phyloP scores from a whole-genome alignment of 2,888 invertebrate species.

The Callyntrura sp. region DNA sequence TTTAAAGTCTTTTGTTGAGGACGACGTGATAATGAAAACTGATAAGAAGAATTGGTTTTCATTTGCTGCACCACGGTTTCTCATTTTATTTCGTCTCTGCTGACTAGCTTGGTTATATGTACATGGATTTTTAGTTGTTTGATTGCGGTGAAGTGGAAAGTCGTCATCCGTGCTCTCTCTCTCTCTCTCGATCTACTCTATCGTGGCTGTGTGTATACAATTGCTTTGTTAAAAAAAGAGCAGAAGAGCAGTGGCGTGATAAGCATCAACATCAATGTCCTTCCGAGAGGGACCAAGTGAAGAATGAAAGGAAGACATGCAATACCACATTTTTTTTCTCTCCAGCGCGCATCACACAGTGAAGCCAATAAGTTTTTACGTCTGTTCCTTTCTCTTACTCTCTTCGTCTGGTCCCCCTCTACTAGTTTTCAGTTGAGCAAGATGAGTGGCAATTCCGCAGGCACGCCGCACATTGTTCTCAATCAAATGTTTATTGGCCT shows the following conservation, averaged over 20 bases:
- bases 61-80: slow-evolving; percentile 36
- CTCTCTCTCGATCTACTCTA: too few relatives aligned
- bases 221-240: too few relatives aligned
- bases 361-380: slow-evolving; percentile 33
- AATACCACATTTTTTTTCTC: too few relatives aligned
- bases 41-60: slow-evolving; percentile 43
- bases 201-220: too few relatives aligned
- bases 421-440: slow-evolving; percentile 85
- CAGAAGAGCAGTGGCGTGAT: too few relatives aligned
- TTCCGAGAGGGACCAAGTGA: too few relatives aligned
- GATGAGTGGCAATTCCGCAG: slow-evolving; percentile 91
- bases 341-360: neutral
- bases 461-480: slow-evolving; percentile 96
- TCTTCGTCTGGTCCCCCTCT: slow-evolving; percentile 36
- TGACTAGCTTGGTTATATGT: neutral
- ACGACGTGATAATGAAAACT: slow-evolving; percentile 41
- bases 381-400: slow-evolving; percentile 54
- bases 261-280: too few relatives aligned
- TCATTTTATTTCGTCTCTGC: neutral
- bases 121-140: slow-evolving; percentile 29
- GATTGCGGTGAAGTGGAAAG: slow-evolving; percentile 15
- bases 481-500: slow-evolving; percentile 93
- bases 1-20: slow-evolving; percentile 10
- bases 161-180: neutral
- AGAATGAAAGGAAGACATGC: too few relatives aligned